phyloP scores from a whole-genome alignment of 2,888 invertebrate species.

The Leucoptera coffeella region DNA sequence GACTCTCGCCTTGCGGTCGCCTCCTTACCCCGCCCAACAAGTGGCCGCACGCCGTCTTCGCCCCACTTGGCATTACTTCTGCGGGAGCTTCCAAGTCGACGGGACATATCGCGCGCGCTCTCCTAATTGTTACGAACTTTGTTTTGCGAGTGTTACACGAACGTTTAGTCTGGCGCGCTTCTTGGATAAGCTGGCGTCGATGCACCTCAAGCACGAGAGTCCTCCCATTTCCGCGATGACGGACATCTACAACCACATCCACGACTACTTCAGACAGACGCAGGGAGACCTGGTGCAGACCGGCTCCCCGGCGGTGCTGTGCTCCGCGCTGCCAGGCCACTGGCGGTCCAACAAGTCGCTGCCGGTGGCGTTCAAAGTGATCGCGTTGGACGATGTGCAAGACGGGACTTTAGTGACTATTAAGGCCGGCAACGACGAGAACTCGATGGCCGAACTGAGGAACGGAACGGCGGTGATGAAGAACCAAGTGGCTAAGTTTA shows the following conservation, averaged over 20 bases:
- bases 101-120: no score
- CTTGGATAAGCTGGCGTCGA: conserved; percentile 41
- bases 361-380: conserved; percentile 93
- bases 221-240: conserved; percentile 58
- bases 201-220: conserved; percentile 62
- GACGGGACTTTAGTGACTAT: conserved; percentile 94
- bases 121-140: no score
- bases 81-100: no score
- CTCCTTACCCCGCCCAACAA: conserved; percentile 13
- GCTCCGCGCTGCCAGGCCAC: conserved; percentile 88
- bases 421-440: conserved; percentile 96
- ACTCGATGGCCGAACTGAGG: conserved; percentile 89
- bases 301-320: conserved; percentile 91
- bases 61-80: no score
- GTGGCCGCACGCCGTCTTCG: conserved; percentile 1
- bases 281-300: conserved; percentile 93
- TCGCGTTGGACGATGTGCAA: conserved; percentile 85
- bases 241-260: conserved; percentile 68
- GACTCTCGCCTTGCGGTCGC: conserved; percentile 17
- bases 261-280: conserved; percentile 78
- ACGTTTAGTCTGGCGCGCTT: no score
- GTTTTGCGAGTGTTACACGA: no score
- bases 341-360: conserved; percentile 98
- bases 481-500: conserved; percentile 97
- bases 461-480: conserved; percentile 95